These are phyloP conservation scores for Eurytoma californica DNA, from an alignment of 2,888 invertebrate species.

Conservation along the genomic window DNA sequence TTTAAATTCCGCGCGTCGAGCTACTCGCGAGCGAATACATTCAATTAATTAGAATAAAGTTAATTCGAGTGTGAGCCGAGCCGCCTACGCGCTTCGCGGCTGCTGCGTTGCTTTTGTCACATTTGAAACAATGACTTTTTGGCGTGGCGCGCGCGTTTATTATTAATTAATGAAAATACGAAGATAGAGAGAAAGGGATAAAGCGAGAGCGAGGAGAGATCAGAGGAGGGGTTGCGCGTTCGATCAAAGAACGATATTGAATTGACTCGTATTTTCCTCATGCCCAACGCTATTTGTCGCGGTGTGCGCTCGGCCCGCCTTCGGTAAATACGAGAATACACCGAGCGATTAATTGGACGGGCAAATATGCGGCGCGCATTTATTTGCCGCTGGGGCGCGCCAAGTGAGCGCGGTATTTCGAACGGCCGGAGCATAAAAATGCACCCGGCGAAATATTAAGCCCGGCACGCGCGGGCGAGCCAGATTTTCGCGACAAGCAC, in stretches of 20 bases:
- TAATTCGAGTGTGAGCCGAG: slow-evolving; percentile 8
- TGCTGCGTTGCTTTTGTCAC: slow-evolving; percentile 10
- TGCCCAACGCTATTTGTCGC: slow-evolving; percentile 16
- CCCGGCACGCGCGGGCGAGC: not conserved
- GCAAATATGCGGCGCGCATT: slow-evolving; percentile 19
- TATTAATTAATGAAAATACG: slow-evolving; percentile 32
- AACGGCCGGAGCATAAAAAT: slow-evolving; percentile 15
- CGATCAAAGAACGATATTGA: slow-evolving; percentile 30
- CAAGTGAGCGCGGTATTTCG: slow-evolving; percentile 17
- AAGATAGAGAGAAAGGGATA: not conserved
- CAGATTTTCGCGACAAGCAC: not conserved
- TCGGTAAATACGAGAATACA: slow-evolving; percentile 36
- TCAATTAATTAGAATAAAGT: slow-evolving; percentile 34
- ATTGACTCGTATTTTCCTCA: not conserved
- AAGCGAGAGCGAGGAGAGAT: too few relatives aligned
- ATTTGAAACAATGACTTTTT: slow-evolving; percentile 11
- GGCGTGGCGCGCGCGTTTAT: not conserved
- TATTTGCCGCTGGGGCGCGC: not conserved
- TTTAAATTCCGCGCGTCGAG: not conserved
- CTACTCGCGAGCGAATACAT: slow-evolving; percentile 12
- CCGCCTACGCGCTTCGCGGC: not conserved
- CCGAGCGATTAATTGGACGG: slow-evolving; percentile 51
- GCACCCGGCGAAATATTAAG: slow-evolving; percentile 17
- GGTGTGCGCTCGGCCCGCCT: slow-evolving; percentile 2
- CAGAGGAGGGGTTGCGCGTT: too few relatives aligned